Base-by-base conservation (phyloP, 1,140 invertebrate genomes). In the Hesperophylax magnus region DNA sequence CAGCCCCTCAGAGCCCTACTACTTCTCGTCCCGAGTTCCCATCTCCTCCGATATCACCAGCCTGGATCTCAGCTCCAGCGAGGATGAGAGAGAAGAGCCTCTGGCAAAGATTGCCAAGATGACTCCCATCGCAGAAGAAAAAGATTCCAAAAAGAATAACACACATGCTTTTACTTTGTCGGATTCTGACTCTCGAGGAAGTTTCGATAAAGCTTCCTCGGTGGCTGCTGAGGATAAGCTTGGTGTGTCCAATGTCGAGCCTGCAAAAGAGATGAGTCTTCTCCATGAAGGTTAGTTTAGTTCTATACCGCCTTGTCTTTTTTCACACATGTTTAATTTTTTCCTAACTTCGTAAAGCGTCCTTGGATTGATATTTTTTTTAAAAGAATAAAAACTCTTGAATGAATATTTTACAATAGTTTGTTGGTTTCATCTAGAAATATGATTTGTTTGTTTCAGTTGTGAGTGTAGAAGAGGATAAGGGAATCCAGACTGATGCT, bases 11-110 rank as follows among this genome's bases (percentile, higher is more conserved):
- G 72, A 76, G 18, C 72, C 56, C 15, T 76, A 60, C 31, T 6
- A 27, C 2, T 76, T 27, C 72, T 8, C 53, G 4, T 39, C 56
- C 7, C 53, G 34, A 2, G 15, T 14, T 0, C 24, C 72, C 22
- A 60, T 22, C 5, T 0, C 56, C 54, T 60, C 31, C 17, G n/a
- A 14, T 22, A 3, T 3, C 4, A n/a, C 22, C 17, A 60, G 15
- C 54, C 6, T 60, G 11, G 72, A 76, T n/a, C 9, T 72, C 18
- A 39, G 56, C 20, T 76, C 56, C 7, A 76, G 72, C 5, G 72
- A 76, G 3, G 72, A 61, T 4, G 72, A 76, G 8, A 20, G 2
- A 15, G 24, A 15, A 14, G 17, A 22, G 9, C 22, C 63, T 4
- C 14, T 61, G 18, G 58, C 58, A 0, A 58, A 58, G 39, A 3